These are phyloP conservation scores for Sphyrna mokarran DNA, from an alignment of 2,113 vertebrate species.

Conservation along the genomic window DNA sequence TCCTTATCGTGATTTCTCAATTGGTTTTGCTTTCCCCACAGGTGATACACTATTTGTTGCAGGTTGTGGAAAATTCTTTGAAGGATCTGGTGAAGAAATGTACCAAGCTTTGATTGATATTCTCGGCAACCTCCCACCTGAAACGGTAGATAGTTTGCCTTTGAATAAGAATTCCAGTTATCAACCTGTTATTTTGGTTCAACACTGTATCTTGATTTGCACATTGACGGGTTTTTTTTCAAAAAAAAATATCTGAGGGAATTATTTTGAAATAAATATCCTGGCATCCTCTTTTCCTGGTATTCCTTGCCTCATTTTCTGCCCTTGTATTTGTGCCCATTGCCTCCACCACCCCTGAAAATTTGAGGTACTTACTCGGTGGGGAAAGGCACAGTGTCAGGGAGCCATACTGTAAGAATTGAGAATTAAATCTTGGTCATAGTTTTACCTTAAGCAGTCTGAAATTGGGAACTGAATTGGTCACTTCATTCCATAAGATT, in stretches of 20 bases:
- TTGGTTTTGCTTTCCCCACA: conserved; percentile 40
- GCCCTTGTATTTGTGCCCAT: not conserved
- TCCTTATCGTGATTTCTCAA: not conserved
- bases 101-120: conserved; percentile 81
- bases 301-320: not conserved
- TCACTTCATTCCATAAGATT: too few relatives aligned
- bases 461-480: too few relatives aligned
- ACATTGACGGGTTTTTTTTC: not conserved
- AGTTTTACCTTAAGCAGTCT: too few relatives aligned
- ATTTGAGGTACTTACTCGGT: not conserved
- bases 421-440: not conserved
- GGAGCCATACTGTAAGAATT: not conserved
- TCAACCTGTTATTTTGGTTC: not conserved
- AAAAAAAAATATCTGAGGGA: not conserved
- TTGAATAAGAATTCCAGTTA: not conserved
- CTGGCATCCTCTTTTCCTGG: not conserved
- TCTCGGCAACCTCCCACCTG: conserved; percentile 74
- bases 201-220: not conserved
- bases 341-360: not conserved
- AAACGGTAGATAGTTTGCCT: conserved; percentile 64
- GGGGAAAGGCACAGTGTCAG: too few relatives aligned
- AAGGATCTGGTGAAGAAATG: conserved; percentile 94
- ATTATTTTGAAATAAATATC: not conserved
- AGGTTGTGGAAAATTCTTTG: conserved; percentile 95
- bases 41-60: conserved; percentile 92